Evolutionary conservation across 1,140 invertebrate genomes (phyloP).

Genomic region (Halesus radiatus): DNA sequence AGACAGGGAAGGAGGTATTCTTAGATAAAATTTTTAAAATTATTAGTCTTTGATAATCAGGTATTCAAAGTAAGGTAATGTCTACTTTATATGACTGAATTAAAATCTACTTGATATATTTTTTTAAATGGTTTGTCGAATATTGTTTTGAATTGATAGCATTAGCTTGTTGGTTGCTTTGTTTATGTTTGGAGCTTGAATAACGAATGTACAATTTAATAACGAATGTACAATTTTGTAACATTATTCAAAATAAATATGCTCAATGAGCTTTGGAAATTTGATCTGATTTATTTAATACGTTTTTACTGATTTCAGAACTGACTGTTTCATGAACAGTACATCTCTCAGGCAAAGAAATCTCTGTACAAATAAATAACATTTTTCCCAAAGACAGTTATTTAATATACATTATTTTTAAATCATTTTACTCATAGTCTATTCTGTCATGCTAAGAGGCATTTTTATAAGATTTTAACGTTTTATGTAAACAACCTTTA

Average conservation of each 20-base stretch:
- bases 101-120: background rate
- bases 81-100: background rate
- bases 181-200: background rate
- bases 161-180: background rate
- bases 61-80: slow-evolving; percentile 26
- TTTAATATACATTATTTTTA: no score
- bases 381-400: no score
- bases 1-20: background rate
- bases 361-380: no score
- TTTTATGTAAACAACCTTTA: no score
- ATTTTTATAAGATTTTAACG: no score
- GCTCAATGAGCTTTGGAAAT: background rate
- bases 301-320: no score
- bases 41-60: slow-evolving; percentile 44
- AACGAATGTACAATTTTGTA: background rate
- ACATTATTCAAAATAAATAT: background rate
- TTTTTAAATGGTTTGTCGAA: background rate
- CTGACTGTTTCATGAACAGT: no score
- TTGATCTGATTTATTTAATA: no score
- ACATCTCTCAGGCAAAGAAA: no score
- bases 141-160: background rate
- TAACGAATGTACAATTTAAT: background rate
- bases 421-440: no score
- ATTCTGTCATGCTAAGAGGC: no score
- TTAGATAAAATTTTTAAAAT: slow-evolving; percentile 28